phyloP scores from a whole-genome alignment of 1,140 invertebrate genomes.

The Lordiphosa clarofinis region DNA sequence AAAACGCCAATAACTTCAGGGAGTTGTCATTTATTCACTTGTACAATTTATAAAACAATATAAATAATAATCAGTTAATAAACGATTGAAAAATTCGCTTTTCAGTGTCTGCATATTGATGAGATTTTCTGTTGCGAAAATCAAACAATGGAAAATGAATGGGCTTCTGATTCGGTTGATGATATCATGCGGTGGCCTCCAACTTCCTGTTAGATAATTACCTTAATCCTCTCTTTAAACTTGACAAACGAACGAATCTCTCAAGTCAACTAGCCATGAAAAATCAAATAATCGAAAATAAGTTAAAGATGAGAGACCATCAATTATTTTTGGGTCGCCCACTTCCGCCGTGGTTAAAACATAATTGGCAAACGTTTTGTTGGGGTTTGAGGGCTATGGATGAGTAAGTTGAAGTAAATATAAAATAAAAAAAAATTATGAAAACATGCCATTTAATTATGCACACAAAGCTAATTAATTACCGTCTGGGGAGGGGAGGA shows the following conservation, averaged over 20 bases:
- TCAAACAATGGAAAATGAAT: too few species aligned
- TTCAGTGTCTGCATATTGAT: background rate
- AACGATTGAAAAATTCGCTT: conserved; percentile 1
- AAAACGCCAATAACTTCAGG: conserved; percentile 1
- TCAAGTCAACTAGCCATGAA: conserved; percentile 31
- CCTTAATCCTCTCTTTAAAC: too few species aligned
- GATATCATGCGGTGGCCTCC: too few species aligned
- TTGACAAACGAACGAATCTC: background rate
- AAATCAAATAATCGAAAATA: conserved; percentile 28
- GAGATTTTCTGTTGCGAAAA: background rate
- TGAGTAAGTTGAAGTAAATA: too few species aligned
- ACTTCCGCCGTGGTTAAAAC: too few species aligned
- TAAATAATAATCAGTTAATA: conserved; percentile 15
- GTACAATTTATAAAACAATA: conserved; percentile 1
- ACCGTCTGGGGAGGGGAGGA: conserved; percentile 4
- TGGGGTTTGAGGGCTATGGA: too few species aligned
- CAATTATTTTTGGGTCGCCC: too few species aligned
- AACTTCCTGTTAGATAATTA: background rate
- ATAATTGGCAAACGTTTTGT: too few species aligned
- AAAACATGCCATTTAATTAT: conserved; percentile 39
- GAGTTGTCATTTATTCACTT: too few species aligned
- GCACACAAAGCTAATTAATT: conserved; percentile 53
- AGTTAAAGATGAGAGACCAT: too few species aligned
- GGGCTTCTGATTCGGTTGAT: too few species aligned
- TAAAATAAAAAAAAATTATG: too few species aligned